Base-by-base conservation (phyloP, 1,140 invertebrate species). In the Ephestia elutella region DNA sequence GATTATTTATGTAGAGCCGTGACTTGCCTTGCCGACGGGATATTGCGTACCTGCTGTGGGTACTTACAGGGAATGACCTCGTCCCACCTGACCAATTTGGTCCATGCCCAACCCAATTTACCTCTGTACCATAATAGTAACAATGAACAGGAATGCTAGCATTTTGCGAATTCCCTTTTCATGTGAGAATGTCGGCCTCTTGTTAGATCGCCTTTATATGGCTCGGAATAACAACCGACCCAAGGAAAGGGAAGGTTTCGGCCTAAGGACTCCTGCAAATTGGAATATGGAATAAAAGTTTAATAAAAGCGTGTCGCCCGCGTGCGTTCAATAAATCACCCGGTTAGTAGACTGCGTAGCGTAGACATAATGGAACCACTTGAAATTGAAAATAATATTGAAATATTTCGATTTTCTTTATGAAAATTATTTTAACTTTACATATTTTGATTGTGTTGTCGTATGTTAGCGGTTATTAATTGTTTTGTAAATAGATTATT, bases 1-100 rank as follows among this genome's bases (percentile, higher is more conserved):
- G 32, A 35, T 44, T 44, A 44, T 44, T 44, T 15, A 44, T 44
- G 38, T 44, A n/a, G 13, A 44, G n/a, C 38, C 38, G 38, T 44
- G 38, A 44, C 38, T 15, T 15, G 38, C 38, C 38, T 3, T 15
- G 15, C n/a, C 10, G 38, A 44, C 13, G 38, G n/a, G 38, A n/a
- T 15, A 44, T 44, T 44, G n/a, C 38, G 38, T 44, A 15, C n/a
- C n/a, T 44, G 15, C 38, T 15, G 7, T 44, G 15, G 13, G 38
- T 44, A n/a, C 5, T 15, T n/a, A 10, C 38, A n/a, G 13, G 13
- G 38, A 44, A 44, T 15, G 38, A 44, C 38, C 13, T 44, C 51
- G 9, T 19, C 54, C 56, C 57, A 68, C 59, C 62, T 65, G 54
- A 54, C 60, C 38, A 54, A 44, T 58, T 59, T 49, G n/a, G 28